These are phyloP conservation scores for Dolichoris vasculosae DNA, from an alignment of 1,140 invertebrate genomes.

Conservation along the genomic window DNA sequence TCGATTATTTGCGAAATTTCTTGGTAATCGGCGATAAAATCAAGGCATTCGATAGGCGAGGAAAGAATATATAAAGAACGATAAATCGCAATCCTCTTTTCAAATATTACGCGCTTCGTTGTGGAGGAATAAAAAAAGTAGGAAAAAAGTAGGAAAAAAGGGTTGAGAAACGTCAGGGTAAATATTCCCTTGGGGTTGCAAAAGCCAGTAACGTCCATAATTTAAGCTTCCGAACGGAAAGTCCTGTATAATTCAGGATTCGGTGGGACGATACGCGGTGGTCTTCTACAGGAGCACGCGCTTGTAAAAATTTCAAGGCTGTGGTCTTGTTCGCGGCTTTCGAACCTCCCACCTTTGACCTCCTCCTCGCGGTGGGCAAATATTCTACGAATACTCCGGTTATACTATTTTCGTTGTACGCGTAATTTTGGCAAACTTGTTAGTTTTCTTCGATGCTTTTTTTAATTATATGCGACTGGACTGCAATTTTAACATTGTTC, in stretches of 20 bases:
- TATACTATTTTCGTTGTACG: background rate
- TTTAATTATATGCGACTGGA: background rate
- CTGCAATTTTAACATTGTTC: background rate
- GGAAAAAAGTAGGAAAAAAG: background rate
- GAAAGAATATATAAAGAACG: too few relatives aligned
- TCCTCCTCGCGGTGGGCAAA: background rate
- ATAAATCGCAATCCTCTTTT: background rate
- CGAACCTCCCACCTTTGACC: background rate
- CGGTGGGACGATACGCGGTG: background rate
- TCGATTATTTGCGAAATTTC: too few relatives aligned
- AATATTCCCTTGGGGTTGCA: constrained; percentile 6
- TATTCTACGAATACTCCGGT: background rate
- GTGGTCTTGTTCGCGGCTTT: background rate
- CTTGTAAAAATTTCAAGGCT: constrained; percentile 42
- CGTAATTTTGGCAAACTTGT: background rate
- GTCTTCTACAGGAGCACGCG: background rate
- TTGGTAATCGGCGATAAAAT: too few relatives aligned
- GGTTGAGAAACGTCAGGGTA: background rate
- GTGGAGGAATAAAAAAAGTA: background rate
- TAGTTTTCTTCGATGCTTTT: background rate
- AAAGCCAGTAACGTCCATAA: background rate
- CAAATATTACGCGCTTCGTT: background rate
- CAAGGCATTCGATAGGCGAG: too few relatives aligned
- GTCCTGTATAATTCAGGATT: constrained; percentile 20
- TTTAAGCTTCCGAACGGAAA: background rate